phyloP scores from a whole-genome alignment of 2,797 vertebrate species.

The Xerus rutilus region DNA sequence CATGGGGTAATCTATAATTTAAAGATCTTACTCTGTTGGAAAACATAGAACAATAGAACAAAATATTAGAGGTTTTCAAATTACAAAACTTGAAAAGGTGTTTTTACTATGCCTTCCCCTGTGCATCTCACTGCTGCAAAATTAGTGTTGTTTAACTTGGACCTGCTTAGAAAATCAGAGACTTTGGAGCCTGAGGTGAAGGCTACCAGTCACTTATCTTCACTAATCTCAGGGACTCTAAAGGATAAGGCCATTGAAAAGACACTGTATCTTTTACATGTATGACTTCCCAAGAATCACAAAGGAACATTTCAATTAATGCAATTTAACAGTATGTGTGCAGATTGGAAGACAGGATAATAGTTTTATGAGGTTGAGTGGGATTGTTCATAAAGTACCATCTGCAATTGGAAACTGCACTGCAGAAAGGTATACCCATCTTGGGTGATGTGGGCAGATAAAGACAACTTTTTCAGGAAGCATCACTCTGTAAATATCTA shows the following conservation, averaged over 20 bases:
- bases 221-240: neutral
- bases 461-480: neutral
- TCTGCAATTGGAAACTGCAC: neutral
- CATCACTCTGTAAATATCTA: neutral
- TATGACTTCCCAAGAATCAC: neutral
- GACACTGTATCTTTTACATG: neutral
- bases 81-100: neutral
- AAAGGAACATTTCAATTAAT: neutral
- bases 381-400: neutral
- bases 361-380: neutral
- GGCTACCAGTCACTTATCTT: neutral
- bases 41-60: neutral
- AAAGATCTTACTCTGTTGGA: neutral
- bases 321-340: neutral
- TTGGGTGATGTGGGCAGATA: neutral
- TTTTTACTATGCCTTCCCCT: neutral
- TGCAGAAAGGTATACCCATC: neutral
- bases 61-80: neutral
- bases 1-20: neutral
- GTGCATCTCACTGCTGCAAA: neutral
- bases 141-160: neutral
- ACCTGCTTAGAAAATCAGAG: neutral
- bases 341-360: neutral
- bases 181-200: neutral
- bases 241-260: neutral